Conservation (phyloP, 2,113 vertebrate genomes). For the Vulpes ferrilata region DNA sequence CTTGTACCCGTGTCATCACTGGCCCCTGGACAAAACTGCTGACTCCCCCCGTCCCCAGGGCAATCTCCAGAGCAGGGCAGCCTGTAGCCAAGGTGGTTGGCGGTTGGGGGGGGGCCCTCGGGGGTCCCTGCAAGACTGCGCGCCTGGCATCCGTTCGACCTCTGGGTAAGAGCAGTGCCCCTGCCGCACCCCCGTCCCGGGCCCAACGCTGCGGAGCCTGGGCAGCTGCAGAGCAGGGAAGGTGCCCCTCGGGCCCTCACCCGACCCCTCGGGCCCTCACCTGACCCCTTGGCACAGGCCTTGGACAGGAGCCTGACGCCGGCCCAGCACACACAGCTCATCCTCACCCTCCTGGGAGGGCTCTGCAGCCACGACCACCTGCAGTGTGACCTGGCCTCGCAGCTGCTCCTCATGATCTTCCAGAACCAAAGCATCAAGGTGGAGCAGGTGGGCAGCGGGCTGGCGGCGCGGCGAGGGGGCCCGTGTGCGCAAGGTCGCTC, state of each 20-base stretch:
- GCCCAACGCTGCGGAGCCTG: fast-evolving
- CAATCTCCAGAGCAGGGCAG: neutral
- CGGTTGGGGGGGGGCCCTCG: no score
- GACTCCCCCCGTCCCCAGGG: neutral
- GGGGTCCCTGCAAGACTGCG: neutral
- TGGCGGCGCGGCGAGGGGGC: fast-evolving
- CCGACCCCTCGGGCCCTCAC: no score
- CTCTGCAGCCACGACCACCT: neutral
- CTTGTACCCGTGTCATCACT: fast-evolving
- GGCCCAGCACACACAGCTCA: conserved; percentile 60
- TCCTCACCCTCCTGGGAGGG: conserved; percentile 29
- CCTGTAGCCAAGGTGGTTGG: no score
- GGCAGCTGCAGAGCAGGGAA: neutral
- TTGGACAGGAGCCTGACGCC: neutral
- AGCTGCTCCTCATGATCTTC: conserved; percentile 4
- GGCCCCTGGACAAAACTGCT: neutral
- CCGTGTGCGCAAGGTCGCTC: no score
- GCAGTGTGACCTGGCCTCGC: neutral
- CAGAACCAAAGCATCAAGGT: neutral
- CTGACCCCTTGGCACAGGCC: neutral
- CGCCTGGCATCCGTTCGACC: fast-evolving
- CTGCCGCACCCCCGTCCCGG: fast-evolving
- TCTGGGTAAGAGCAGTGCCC: neutral
- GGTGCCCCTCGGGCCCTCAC: fast-evolving
- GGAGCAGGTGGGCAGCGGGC: conserved; percentile 58